Conservation (phyloP, 2,797 vertebrate genomes). For the Manis javanica region DNA sequence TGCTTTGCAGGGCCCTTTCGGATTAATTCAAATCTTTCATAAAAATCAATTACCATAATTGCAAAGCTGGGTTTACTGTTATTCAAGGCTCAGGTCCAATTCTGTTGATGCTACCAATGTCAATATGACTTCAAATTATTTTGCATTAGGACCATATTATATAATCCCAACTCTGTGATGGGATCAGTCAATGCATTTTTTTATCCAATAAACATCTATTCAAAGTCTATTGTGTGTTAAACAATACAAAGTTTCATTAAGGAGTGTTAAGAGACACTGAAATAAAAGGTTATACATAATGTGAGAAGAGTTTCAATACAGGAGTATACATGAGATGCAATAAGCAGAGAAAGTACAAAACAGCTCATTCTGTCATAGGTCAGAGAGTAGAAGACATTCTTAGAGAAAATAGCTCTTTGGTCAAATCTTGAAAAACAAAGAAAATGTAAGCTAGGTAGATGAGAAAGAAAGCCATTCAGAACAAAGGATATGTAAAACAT, state of each 20-base stretch:
- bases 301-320: not conserved
- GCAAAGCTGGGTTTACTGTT: not conserved
- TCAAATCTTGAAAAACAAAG: constrained; percentile 8
- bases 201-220: constrained; percentile 23
- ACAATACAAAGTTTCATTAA: not conserved
- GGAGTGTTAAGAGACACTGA: not conserved
- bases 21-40: constrained; percentile 19
- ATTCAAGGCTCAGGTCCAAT: not conserved
- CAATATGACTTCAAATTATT: constrained; percentile 39
- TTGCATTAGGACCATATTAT: not conserved
- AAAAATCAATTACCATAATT: constrained; percentile 20
- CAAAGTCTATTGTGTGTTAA: not conserved
- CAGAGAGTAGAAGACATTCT: not conserved
- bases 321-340: no score
- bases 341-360: not conserved
- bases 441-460: not conserved
- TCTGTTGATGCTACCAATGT: constrained; percentile 8
- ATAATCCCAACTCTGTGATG: not conserved
- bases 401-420: not conserved
- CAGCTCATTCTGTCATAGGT: not conserved
- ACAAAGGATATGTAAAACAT: not conserved
- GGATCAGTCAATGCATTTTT: not conserved
- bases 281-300: not conserved
- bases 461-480: not conserved
- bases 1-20: not conserved